Percentiles rank a stretch among this genome's conserved stretches.
phyloP scores from a whole-genome alignment of 2,797 vertebrate genomes.

The Onychomys torridus region DNA sequence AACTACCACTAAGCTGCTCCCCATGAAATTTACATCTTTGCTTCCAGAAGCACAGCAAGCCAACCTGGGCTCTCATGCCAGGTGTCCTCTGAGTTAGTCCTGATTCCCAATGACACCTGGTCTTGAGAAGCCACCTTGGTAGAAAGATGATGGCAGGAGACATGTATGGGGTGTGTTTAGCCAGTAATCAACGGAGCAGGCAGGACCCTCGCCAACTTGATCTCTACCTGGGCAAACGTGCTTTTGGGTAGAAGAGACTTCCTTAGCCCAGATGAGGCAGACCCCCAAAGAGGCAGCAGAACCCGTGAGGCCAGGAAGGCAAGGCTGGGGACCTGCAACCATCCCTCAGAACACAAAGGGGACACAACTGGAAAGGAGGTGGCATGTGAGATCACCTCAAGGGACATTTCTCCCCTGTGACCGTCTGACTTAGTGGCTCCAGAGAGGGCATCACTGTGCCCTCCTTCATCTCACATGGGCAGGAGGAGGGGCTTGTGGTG shows the following conservation, averaged over 20 bases:
- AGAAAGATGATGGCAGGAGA: not conserved
- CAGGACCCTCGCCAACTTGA: fast-evolving
- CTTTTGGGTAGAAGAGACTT: not conserved
- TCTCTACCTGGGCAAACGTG: not conserved
- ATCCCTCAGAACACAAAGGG: not conserved
- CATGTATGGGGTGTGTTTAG: fast-evolving
- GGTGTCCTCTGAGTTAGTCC: not conserved
- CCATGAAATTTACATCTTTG: not conserved
- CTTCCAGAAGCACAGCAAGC: not conserved
- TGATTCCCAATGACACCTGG: no score
- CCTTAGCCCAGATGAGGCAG: not conserved
- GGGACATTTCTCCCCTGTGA: not conserved
- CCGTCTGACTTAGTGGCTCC: not conserved
- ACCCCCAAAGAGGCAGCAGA: no score
- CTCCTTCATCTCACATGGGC: not conserved
- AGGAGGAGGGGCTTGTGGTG: fast-evolving
- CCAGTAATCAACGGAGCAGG: not conserved
- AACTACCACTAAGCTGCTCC: not conserved
- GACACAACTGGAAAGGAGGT: not conserved
- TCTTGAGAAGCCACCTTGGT: not conserved
- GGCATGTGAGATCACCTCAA: not conserved
- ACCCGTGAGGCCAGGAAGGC: not conserved
- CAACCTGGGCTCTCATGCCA: not conserved
- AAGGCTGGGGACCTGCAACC: not conserved
- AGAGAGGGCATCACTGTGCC: not conserved